These are phyloP conservation scores for Chaunax sp. DNA, from an alignment of 2,797 vertebrate genomes.

Conservation along the genomic window DNA sequence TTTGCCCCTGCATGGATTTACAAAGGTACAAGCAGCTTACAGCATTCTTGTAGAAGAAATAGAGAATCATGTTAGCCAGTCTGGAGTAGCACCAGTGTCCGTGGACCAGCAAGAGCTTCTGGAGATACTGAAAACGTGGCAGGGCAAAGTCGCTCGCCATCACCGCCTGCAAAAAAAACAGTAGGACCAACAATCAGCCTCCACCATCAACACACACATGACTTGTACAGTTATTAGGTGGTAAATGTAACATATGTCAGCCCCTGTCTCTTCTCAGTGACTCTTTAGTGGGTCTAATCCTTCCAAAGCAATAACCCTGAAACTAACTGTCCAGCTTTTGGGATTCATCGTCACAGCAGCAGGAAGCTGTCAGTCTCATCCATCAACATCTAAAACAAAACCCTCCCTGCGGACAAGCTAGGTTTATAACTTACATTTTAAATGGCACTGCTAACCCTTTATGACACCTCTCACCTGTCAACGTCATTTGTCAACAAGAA, in stretches of 20 bases:
- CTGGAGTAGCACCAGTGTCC: constrained; percentile 98
- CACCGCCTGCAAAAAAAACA: constrained; percentile 87
- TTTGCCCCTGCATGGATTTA: too few species aligned
- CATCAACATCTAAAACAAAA: constrained; percentile 37
- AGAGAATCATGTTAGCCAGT: constrained; percentile 97
- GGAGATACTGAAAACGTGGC: constrained; percentile 92
- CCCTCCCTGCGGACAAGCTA: constrained; percentile 19
- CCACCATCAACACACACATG: not conserved
- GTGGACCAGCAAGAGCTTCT: constrained; percentile 96
- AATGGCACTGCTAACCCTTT: constrained; percentile 33
- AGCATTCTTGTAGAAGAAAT: constrained; percentile 99
- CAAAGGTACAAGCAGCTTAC: constrained; percentile 64
- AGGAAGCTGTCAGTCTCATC: constrained; percentile 42
- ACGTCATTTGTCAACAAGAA: constrained; percentile 38
- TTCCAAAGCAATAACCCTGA: constrained; percentile 63
- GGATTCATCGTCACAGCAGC: constrained; percentile 36
- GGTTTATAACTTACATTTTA: constrained; percentile 48
- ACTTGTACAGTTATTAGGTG: constrained; percentile 9
- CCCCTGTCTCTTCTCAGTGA: constrained; percentile 36
- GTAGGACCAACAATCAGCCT: constrained; percentile 25
- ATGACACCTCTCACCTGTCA: constrained; percentile 36
- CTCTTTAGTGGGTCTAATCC: constrained; percentile 46
- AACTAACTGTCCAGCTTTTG: constrained; percentile 35
- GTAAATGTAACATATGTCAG: not conserved
- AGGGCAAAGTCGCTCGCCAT: constrained; percentile 98